Evolutionary conservation across 2,797 vertebrate species (phyloP), one percentile per base, ranked within the genome.

Genomic region (Syndactyla subalaris): DNA sequence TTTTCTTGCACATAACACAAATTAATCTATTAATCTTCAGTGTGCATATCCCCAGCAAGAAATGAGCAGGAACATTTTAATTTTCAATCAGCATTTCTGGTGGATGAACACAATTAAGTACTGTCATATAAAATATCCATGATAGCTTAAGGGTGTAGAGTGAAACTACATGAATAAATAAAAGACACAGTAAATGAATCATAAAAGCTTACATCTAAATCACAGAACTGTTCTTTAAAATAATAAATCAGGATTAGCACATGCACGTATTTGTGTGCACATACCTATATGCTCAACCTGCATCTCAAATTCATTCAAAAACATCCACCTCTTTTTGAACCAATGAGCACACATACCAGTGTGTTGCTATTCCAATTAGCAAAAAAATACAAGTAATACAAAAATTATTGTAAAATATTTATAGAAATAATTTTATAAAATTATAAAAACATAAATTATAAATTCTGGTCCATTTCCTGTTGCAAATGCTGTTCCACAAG

Each of bases 41-140:
- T 24, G 27, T 81, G 70, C 51, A 17, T 66, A 78, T 91, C 51
- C 66, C 22, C 23, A 74, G 87, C 88, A 97, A 91, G 54, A 95
- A 95, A 90, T 49, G 51, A 95, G 46, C 36, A 86, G 82, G 76
- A 96, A 84, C 62, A 63, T 92, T 93, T 90, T 91, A 88, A 91
- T 95, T 95, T 94, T 92, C 92, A 91, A 92, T 89, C 89, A 95
- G 76, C 36, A 78, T 84, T 95, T 95, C 92, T 93, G 66, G 92
- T 92, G 85, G 76, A 83, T 88, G 92, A 96, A 93, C 70, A 81
- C 79, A 92, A 88, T 94, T 92, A 92, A 92, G 26, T 59, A 41
- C 43, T 34, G 78, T 70, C 66, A 17, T 17, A 78, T 92, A 94
- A 91, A 94, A 78, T 75, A 92, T 84, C 79, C 27, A 4, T 78